Evolutionary conservation across 2,797 vertebrate genomes (phyloP).

Genomic region (Cynopterus sphinx): DNA sequence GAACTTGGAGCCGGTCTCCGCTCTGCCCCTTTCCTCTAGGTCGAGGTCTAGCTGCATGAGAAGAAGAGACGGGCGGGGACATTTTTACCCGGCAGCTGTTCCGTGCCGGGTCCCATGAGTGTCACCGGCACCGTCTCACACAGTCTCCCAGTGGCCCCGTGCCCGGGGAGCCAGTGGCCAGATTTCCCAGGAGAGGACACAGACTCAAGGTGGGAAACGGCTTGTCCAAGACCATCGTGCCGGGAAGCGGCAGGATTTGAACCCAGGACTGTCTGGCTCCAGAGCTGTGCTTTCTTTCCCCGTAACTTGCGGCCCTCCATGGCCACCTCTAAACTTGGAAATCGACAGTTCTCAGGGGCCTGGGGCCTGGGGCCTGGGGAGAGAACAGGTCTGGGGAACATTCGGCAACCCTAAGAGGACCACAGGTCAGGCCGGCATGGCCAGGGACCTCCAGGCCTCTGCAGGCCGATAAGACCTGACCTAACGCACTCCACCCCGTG

Average conservation of each 20-base stretch:
- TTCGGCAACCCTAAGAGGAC: neutral
- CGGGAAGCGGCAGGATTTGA: neutral
- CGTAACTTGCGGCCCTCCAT: rapidly evolving
- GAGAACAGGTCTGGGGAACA: neutral
- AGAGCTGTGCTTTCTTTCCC: neutral
- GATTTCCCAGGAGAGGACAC: neutral
- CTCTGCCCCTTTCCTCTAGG: neutral
- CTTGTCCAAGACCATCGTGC: neutral
- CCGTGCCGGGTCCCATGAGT: rapidly evolving
- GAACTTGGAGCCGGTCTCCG: neutral
- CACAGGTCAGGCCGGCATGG: neutral
- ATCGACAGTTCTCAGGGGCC: neutral
- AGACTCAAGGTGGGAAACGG: too few relatives aligned
- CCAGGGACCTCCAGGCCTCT: neutral
- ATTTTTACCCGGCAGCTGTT: neutral
- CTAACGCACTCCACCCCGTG: neutral
- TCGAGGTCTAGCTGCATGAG: rapidly evolving
- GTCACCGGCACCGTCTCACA: neutral
- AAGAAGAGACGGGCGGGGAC: neutral
- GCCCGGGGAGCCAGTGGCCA: neutral
- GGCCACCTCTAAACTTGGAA: neutral
- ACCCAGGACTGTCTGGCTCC: neutral
- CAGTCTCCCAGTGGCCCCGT: rapidly evolving
- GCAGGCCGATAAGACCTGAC: neutral
- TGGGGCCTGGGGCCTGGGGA: neutral